A percentile compares a stretch with the other conserved stretches of the same genome.
phyloP scores from a whole-genome alignment of 2,797 vertebrate species.

The Carduelis carduelis region DNA sequence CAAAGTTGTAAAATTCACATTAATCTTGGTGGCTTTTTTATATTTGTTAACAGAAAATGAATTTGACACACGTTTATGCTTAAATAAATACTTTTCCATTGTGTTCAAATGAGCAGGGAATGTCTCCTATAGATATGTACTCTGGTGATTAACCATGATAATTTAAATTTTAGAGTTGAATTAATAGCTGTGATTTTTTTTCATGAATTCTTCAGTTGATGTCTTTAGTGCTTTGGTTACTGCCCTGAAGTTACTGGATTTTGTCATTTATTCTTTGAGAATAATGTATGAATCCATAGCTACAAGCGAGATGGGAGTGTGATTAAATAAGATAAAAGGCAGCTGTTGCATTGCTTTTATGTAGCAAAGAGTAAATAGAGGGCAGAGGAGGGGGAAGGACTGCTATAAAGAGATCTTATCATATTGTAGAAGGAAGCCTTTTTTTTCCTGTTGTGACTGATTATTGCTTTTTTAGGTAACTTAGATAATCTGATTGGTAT shows the following conservation, averaged over 20 bases:
- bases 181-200: not conserved
- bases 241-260: not conserved
- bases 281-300: not conserved
- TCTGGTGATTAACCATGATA: not conserved
- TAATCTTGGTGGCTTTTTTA: not conserved
- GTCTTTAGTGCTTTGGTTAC: not conserved
- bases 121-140: not conserved
- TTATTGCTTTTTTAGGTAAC: not conserved
- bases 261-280: slow-evolving; percentile 3
- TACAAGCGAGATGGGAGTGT: not conserved
- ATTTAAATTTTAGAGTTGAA: not conserved
- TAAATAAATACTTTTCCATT: not conserved
- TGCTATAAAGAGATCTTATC: not conserved
- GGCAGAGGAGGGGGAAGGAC: not conserved
- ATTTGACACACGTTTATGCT: not conserved
- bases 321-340: slow-evolving; percentile 42
- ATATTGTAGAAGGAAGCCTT: not conserved
- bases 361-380: not conserved
- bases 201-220: not conserved
- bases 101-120: not conserved
- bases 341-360: not conserved
- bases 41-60: not conserved
- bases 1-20: not conserved
- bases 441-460: not conserved
- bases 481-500: not conserved